Evolutionary conservation across 2,113 vertebrate genomes (phyloP).

Genomic region (Phalacrocorax brasilianus): DNA sequence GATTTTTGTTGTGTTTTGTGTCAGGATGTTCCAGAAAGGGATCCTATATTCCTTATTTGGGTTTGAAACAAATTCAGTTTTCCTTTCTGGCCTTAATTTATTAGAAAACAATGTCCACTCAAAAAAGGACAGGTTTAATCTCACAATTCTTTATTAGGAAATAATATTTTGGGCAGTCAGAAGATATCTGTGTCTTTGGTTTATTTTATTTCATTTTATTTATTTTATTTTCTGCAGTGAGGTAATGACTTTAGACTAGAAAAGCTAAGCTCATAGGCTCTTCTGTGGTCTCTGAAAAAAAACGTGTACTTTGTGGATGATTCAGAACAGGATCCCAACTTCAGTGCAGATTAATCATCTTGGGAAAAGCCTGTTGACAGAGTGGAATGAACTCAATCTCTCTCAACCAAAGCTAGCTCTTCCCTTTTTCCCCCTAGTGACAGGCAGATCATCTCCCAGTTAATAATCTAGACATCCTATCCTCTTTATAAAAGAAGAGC

Average conservation of each 20-base stretch:
- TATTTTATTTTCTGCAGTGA: too few species aligned
- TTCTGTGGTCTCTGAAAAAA: background rate
- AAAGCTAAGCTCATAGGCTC: background rate
- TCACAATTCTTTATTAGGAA: background rate
- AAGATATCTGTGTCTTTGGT: too few species aligned
- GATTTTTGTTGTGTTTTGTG: background rate
- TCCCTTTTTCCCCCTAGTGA: background rate
- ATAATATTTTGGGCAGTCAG: background rate
- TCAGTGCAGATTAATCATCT: background rate
- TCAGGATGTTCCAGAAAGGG: background rate
- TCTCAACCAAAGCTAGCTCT: background rate
- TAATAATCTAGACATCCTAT: background rate
- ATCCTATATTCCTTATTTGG: background rate
- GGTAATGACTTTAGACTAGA: background rate
- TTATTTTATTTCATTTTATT: background rate
- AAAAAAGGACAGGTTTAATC: background rate
- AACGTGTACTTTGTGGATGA: background rate
- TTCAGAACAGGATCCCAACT: background rate
- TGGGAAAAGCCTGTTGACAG: background rate
- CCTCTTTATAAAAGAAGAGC: background rate
- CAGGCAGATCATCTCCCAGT: background rate
- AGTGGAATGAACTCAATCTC: background rate
- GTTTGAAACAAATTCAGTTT: background rate
- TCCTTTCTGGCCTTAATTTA: background rate
- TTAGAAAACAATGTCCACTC: background rate